Evolutionary conservation across 1,140 invertebrate species (phyloP), one percentile per base, ranked within the genome.

Genomic region (Scaptomyza graminum): DNA sequence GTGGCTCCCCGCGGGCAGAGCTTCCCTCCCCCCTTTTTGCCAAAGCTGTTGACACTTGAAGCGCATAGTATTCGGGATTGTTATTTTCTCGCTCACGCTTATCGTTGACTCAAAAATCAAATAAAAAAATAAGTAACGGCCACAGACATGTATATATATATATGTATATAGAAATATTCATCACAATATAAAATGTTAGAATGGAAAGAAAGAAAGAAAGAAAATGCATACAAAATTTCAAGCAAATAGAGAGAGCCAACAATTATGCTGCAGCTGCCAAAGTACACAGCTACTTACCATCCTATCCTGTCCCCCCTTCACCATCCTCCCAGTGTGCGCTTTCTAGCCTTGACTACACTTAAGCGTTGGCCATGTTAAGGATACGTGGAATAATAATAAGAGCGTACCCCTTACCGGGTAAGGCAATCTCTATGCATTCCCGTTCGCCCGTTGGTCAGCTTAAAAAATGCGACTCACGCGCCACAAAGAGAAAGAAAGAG

Each of bases 1-100:
- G 60, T 72, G 62, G 3, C 4, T 8, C 12, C 37, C 41, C 25
- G 41, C 3, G 22, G 9, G 51, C 25, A 25, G 16, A 22, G 18
- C 18, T 22, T 3, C 54, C 47, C 31, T 9, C 31, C 7, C 31
- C 7, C 31, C 31, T 2, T 9, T 34, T 46, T 31, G 43, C 66
- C 60, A 57, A 34, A 74, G 66, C 37, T 76, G 74, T 74, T 74
- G 70, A 76, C 74, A 68, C 57, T 73, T 68, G n/a, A n/a, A 73
- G 64, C 70, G 64, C 70, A 68, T 76, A n/a, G n/a, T n/a, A 68
- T 69, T 68, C 59, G 63, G 63, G 65, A 47, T 76, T 76, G 74
- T 73, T 69, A 76, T 66, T 66, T 72, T 55, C 51, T 43, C 54
- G 67, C 55, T 31, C 31, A 9, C 63, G 70, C 74, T 74, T 76